Evolutionary conservation across 1,140 invertebrate species (phyloP).

Genomic region (Rhyzopertha dominica): DNA sequence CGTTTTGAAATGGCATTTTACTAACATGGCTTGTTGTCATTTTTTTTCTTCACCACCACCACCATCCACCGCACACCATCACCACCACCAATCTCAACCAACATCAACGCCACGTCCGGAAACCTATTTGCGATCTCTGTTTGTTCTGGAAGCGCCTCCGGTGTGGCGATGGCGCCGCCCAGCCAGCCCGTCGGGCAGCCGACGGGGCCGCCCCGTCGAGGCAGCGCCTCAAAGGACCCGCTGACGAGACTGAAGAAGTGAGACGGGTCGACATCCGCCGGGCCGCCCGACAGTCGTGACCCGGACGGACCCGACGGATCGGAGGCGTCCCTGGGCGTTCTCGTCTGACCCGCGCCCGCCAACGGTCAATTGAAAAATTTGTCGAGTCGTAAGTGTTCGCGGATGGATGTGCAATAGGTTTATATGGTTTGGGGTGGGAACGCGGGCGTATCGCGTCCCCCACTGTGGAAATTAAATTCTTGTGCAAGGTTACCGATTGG

Average conservation of each 20-base stretch:
- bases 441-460: too few species aligned
- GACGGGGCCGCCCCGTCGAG: constrained; percentile 38
- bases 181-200: constrained; percentile 30
- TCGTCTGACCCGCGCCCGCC: too few species aligned
- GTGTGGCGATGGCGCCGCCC: constrained; percentile 43
- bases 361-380: too few species aligned
- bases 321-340: too few species aligned
- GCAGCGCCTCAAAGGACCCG: constrained; percentile 42
- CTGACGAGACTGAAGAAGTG: constrained; percentile 39
- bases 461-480: too few species aligned
- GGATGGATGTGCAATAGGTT: too few species aligned
- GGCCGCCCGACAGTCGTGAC: too few species aligned
- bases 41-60: constrained; percentile 7
- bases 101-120: constrained; percentile 16
- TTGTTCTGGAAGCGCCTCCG: constrained; percentile 47
- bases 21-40: constrained; percentile 2
- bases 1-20: too few species aligned
- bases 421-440: too few species aligned
- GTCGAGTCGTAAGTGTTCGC: too few species aligned
- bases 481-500: too few species aligned
- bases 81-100: constrained; percentile 12
- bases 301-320: neutral
- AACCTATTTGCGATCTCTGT: constrained; percentile 42
- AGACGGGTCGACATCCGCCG: too few species aligned
- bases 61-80: constrained; percentile 13